These are phyloP conservation scores for Drosophila equinoxialis DNA, from an alignment of 1,140 invertebrate species.

Conservation along the genomic window DNA sequence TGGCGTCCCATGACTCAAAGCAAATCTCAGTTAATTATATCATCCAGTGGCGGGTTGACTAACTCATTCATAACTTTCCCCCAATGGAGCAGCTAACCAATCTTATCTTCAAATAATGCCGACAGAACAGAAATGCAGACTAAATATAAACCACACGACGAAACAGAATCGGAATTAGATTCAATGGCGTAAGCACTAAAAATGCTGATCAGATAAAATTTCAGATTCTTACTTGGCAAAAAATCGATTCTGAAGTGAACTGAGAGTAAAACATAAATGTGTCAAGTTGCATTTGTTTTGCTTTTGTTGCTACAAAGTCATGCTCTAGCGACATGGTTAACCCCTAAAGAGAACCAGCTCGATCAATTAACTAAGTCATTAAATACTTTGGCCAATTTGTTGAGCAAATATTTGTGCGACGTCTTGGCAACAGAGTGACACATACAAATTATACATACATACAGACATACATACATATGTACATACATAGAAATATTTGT, in stretches of 20 bases:
- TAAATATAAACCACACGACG: conserved; percentile 38
- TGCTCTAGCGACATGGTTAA: conserved; percentile 28
- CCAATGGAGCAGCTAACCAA: not conserved
- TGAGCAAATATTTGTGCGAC: conserved; percentile 63
- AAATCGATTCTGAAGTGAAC: too few relatives aligned
- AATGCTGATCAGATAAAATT: conserved; percentile 5
- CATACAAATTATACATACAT: not conserved
- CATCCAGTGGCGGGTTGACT: conserved; percentile 13
- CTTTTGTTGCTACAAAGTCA: not conserved
- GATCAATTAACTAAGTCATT: conserved; percentile 49
- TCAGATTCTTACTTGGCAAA: not conserved
- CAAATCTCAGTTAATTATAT: conserved; percentile 35
- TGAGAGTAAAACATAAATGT: too few relatives aligned
- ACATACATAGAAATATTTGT: conserved; percentile 8
- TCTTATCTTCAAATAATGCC: conserved; percentile 37
- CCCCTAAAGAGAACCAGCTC: conserved; percentile 19
- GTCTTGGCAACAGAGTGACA: conserved; percentile 49
- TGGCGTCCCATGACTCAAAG: conserved; percentile 50
- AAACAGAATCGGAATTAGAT: not conserved
- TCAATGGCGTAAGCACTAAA: not conserved
- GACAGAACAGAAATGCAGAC: conserved; percentile 38
- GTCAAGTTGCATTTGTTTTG: not conserved
- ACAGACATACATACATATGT: not conserved
- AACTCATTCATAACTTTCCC: conserved; percentile 55
- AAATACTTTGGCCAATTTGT: conserved; percentile 39